These are phyloP conservation scores for Anthopleura sola DNA, from an alignment of 64 coral and sea anemone species.

Conservation along the genomic window DNA sequence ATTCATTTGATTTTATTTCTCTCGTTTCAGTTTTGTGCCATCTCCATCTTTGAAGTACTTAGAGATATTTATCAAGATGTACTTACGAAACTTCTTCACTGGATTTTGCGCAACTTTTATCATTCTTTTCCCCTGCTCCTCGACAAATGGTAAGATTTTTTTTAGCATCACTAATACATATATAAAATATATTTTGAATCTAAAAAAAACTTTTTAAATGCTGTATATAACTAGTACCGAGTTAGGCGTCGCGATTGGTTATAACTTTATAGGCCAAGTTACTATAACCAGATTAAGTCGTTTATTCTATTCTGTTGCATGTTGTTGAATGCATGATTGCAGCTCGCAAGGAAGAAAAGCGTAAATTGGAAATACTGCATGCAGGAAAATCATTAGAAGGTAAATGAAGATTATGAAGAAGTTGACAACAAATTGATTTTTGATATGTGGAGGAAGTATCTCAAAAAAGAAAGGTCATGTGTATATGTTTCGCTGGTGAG, in stretches of 20 bases:
- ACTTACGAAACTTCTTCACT: not conserved
- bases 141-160: not conserved
- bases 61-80: not conserved
- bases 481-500: too few species aligned
- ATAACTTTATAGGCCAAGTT: too few species aligned
- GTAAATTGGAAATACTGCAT: conserved; percentile 51
- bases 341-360: conserved; percentile 15
- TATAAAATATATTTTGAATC: too few species aligned
- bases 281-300: not conserved
- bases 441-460: too few species aligned
- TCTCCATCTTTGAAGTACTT: not conserved
- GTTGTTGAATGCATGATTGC: not conserved
- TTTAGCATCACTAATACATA: too few species aligned
- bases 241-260: too few species aligned
- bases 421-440: too few species aligned
- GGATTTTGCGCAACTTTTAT: not conserved
- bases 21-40: not conserved
- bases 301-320: not conserved
- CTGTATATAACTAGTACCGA: too few species aligned
- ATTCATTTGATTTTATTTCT: not conserved
- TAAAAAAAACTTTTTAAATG: too few species aligned
- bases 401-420: not conserved
- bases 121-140: not conserved
- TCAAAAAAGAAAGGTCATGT: too few species aligned
- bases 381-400: conserved; percentile 63